Evolutionary conservation across 1,140 invertebrate genomes (phyloP).

Genomic region (Drosophila sturtevanti): DNA sequence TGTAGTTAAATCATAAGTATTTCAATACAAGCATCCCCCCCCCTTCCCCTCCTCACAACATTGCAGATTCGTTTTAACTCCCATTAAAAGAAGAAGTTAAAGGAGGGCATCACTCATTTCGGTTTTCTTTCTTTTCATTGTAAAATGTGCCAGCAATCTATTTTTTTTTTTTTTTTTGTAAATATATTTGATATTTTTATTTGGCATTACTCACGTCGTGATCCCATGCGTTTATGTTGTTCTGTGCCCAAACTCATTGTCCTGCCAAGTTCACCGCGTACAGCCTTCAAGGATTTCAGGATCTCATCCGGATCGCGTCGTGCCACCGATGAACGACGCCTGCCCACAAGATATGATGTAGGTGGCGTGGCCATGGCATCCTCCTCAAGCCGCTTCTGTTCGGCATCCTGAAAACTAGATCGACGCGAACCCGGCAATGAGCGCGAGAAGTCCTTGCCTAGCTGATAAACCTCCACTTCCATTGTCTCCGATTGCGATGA

Average conservation of each 20-base stretch:
- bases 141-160: too few relatives aligned
- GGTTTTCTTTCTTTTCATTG: too few relatives aligned
- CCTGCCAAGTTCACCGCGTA: slow-evolving; percentile 90
- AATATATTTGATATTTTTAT: too few relatives aligned
- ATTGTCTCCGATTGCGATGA: slow-evolving; percentile 93
- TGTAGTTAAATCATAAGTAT: not conserved
- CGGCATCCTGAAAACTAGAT: slow-evolving; percentile 90
- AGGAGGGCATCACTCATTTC: too few relatives aligned
- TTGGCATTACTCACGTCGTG: slow-evolving; percentile 85
- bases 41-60: not conserved
- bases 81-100: too few relatives aligned
- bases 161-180: too few relatives aligned
- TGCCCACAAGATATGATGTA: slow-evolving; percentile 86
- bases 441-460: slow-evolving; percentile 92
- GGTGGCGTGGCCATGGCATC: slow-evolving; percentile 84
- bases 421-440: slow-evolving; percentile 92
- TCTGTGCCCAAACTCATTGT: slow-evolving; percentile 89
- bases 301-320: slow-evolving; percentile 92
- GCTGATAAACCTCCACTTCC: slow-evolving; percentile 92
- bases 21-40: not conserved
- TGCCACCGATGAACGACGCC: slow-evolving; percentile 90
- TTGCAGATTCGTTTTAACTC: too few relatives aligned
- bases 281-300: slow-evolving; percentile 89
- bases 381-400: slow-evolving; percentile 83
- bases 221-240: slow-evolving; percentile 83